Conservation (phyloP, 2,797 vertebrate species). For the Lateolabrax maculatus region DNA sequence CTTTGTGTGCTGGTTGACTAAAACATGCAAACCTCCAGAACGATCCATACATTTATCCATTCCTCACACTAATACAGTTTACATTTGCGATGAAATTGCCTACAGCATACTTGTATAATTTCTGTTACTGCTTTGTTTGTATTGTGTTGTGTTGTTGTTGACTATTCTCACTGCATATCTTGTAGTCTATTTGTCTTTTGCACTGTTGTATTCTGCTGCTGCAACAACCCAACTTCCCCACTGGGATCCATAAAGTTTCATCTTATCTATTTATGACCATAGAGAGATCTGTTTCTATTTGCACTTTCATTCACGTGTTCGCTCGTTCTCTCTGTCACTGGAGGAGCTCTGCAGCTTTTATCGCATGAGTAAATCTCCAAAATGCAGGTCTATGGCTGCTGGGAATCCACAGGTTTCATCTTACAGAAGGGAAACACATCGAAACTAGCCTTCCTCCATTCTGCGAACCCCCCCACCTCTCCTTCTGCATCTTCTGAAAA, state of each 20-base stretch:
- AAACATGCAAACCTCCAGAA: background rate
- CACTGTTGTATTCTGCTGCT: constrained; percentile 29
- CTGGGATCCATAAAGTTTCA: constrained; percentile 40
- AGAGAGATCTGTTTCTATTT: constrained; percentile 34
- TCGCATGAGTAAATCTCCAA: constrained; percentile 61
- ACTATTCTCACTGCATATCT: constrained; percentile 43
- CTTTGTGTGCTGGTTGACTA: background rate
- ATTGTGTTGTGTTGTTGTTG: constrained; percentile 44
- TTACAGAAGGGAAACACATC: constrained; percentile 71
- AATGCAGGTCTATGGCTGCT: constrained; percentile 40
- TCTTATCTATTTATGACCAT: constrained; percentile 49
- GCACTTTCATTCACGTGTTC: constrained; percentile 15
- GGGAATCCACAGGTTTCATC: constrained; percentile 65
- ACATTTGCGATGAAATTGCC: background rate
- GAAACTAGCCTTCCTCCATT: constrained; percentile 62
- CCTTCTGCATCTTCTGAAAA: constrained; percentile 55
- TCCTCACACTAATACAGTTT: no score
- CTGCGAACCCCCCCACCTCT: constrained; percentile 28
- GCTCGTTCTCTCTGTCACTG: background rate
- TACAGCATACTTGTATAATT: background rate
- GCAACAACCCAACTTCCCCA: constrained; percentile 54
- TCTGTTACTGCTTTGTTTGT: background rate
- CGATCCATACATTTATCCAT: background rate
- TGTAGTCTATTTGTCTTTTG: constrained; percentile 29
- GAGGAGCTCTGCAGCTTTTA: constrained; percentile 7